Evolutionary conservation across 2,888 invertebrate species (phyloP), one percentile per base, ranked within the genome.

Genomic region (Xanthia togata): DNA sequence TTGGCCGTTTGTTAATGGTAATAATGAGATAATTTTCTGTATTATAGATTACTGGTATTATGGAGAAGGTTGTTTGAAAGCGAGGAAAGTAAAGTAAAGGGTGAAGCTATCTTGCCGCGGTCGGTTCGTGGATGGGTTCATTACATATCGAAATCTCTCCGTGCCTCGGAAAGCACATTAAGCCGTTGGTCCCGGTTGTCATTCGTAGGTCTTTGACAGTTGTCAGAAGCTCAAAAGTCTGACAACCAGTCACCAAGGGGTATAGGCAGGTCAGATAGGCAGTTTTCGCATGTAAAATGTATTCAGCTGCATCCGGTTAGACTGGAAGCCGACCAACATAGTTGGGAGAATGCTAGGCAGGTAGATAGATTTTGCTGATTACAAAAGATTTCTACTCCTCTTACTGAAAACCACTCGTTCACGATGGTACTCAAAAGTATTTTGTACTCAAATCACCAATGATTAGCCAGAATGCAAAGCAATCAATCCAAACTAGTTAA

Each of bases 1-100:
- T 65, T 79, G 53, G 74, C 35, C 57, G 38, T 62, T 83, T 59
- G 35, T 70, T 64, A 50, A 73, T 12, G 9, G 41, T 57, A 65
- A 60, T 60, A 53, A 62, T 70, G 64, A 67, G 60, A 70, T 70
- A 67, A 81, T 55, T 17, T 55, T 62, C 4, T 38, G 23, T 41
- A 75, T 55, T 55, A 14, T 60, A 35, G 35, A 20, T n/a, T 14
- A 4, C 14, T 65, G 31, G 38, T 26, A 12, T 44, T 26, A n/a
- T 50, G 14, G 26, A 31, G 6, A 26, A 26, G 26, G 35, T 53
- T 17, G 23, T 14, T 60, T 64, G 9, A 65, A 79, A 8, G 8
- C n/a, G 14, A 17, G 9, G 0, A 26, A 2, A 26, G 26, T 14
- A 26, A 2, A 57, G 26, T 6, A 14, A 59, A 59, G 59, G 17